Evolutionary conservation across 2,888 invertebrate genomes (phyloP).

Genomic region (Blastobasis adustella): DNA sequence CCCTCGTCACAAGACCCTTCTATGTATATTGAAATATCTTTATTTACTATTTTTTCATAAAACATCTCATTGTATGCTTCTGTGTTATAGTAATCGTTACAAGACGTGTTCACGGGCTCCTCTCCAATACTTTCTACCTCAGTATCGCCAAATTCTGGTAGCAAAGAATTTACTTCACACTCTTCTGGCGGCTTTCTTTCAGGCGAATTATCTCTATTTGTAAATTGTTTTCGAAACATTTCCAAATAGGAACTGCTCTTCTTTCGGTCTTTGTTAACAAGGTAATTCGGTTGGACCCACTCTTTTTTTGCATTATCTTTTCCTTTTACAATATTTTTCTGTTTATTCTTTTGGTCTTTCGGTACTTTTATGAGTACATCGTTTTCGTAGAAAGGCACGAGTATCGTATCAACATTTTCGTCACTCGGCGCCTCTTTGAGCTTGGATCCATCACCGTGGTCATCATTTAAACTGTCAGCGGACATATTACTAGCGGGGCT

Average conservation of each 20-base stretch:
- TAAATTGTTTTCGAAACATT: slow-evolving; percentile 49
- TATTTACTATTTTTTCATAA: slow-evolving; percentile 51
- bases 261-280: slow-evolving; percentile 46
- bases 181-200: slow-evolving; percentile 10
- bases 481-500: slow-evolving; percentile 50
- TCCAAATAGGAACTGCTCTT: slow-evolving; percentile 48
- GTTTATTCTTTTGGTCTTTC: slow-evolving; percentile 36
- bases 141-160: slow-evolving; percentile 62
- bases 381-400: slow-evolving; percentile 66
- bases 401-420: slow-evolving; percentile 54
- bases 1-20: slow-evolving; percentile 41
- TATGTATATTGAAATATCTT: slow-evolving; percentile 32
- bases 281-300: slow-evolving; percentile 31
- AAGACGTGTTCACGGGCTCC: slow-evolving; percentile 24
- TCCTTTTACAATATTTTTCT: slow-evolving; percentile 18
- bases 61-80: slow-evolving; percentile 63
- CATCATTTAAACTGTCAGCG: slow-evolving; percentile 52
- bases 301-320: slow-evolving; percentile 24
- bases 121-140: slow-evolving; percentile 55
- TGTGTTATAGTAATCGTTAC: slow-evolving; percentile 49
- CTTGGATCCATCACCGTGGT: slow-evolving; percentile 29
- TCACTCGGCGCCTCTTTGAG: slow-evolving; percentile 24
- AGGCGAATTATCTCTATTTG: slow-evolving; percentile 1
- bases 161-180: slow-evolving; percentile 51
- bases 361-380: slow-evolving; percentile 61